Evolutionary conservation across 30 jellyfish, hydroid and myxozoan species (phyloP).

Genomic region (Pelagia noctiluca): DNA sequence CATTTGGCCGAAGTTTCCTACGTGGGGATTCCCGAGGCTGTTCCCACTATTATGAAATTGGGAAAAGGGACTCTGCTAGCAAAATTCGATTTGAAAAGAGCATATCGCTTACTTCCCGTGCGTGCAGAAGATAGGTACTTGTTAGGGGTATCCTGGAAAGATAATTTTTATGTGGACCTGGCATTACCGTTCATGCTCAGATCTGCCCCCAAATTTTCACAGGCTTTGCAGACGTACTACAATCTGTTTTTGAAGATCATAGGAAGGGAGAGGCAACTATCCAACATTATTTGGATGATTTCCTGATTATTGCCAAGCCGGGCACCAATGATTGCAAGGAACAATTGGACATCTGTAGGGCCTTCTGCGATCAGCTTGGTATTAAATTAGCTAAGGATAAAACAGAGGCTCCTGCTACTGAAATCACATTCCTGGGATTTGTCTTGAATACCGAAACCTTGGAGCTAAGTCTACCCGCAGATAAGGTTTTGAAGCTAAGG

Average conservation of each 20-base stretch:
- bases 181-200: conserved; percentile 82
- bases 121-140: conserved; percentile 29
- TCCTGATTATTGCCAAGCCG: background rate
- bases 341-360: background rate
- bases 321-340: background rate
- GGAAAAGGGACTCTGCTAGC: conserved; percentile 73
- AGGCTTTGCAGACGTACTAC: conserved; percentile 65
- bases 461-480: background rate
- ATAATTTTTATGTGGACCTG: conserved; percentile 58
- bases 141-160: conserved; percentile 70
- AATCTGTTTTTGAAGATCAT: background rate
- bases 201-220: conserved; percentile 77
- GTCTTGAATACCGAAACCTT: background rate
- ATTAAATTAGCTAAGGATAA: background rate
- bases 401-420: background rate
- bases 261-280: background rate
- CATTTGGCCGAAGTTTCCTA: conserved; percentile 44
- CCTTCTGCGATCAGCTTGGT: background rate
- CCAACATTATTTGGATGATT: conserved; percentile 55
- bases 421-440: background rate
- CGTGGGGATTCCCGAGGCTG: conserved; percentile 70
- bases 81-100: conserved; percentile 73
- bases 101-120: conserved; percentile 67
- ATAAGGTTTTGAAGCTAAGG: background rate
- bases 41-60: conserved; percentile 20